These are phyloP conservation scores for Hypotaenidia okinawae DNA, from an alignment of 2,797 vertebrate genomes.

Conservation along the genomic window DNA sequence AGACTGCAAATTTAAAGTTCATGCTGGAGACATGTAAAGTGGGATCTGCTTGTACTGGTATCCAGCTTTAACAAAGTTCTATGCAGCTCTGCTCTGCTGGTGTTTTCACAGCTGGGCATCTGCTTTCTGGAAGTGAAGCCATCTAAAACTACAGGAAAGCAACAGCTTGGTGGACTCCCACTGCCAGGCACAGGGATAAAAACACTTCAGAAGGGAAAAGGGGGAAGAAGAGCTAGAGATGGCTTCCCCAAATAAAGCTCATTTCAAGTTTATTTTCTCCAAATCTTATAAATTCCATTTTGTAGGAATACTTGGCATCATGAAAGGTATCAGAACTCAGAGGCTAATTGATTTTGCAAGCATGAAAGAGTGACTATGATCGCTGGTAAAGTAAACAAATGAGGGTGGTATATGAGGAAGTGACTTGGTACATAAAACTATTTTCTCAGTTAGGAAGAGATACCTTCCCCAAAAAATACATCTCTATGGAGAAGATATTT, in stretches of 20 bases:
- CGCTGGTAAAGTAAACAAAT: neutral
- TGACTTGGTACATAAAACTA: neutral
- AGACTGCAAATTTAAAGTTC: neutral
- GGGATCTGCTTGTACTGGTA: neutral
- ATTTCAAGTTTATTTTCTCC: neutral
- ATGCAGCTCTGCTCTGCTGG: neutral
- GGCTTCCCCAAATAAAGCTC: rapidly evolving
- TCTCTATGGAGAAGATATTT: neutral
- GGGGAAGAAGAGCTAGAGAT: neutral
- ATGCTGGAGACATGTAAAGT: neutral
- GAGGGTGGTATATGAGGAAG: neutral
- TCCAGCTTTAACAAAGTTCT: neutral
- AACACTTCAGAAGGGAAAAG: neutral
- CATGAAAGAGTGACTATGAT: neutral
- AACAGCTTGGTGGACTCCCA: neutral
- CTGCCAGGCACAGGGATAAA: neutral
- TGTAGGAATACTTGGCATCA: neutral
- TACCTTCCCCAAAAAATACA: neutral
- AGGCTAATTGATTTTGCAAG: neutral
- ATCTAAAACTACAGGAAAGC: neutral
- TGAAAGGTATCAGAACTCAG: neutral
- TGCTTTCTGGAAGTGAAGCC: neutral
- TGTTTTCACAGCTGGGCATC: neutral
- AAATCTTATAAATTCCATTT: neutral
- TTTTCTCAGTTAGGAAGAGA: neutral